phyloP scores from a whole-genome alignment of 2,797 vertebrate species.

The Acrocephalus scirpaceus region DNA sequence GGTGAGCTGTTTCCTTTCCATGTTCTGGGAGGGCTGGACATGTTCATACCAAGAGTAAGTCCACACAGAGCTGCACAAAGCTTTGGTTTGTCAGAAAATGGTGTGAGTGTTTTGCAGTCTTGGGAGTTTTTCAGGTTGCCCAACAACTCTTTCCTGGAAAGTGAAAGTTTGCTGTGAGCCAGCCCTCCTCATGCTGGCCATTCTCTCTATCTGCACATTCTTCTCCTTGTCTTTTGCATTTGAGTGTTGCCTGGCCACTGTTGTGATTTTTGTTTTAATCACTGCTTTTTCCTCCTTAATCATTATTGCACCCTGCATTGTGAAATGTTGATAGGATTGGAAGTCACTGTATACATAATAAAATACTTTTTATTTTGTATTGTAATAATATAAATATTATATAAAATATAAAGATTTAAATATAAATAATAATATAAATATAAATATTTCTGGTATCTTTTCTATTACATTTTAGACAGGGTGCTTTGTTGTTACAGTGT shows the following conservation, averaged over 20 bases:
- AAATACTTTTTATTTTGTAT: not conserved
- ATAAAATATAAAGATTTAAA: too few relatives aligned
- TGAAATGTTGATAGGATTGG: not conserved
- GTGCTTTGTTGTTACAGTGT: not conserved
- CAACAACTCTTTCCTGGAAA: not conserved
- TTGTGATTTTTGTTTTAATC: not conserved
- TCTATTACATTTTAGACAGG: not conserved
- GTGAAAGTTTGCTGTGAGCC: not conserved
- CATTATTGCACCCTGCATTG: not conserved
- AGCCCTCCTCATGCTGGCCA: not conserved
- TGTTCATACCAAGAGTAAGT: not conserved
- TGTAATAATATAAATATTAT: not conserved
- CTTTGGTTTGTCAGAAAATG: not conserved
- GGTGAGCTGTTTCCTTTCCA: not conserved
- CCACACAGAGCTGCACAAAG: not conserved
- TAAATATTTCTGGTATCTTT: not conserved
- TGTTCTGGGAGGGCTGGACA: not conserved
- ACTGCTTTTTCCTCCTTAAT: not conserved
- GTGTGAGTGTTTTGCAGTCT: not conserved
- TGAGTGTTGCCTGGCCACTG: not conserved
- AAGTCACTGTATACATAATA: not conserved
- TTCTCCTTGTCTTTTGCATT: not conserved
- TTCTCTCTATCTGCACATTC: not conserved
- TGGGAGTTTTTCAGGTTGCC: not conserved
- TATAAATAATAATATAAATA: not conserved